Percentiles rank a stretch among this genome's conserved stretches.
Conservation (phyloP, 2,888 invertebrate genomes). For the Apodemia duryi region DNA sequence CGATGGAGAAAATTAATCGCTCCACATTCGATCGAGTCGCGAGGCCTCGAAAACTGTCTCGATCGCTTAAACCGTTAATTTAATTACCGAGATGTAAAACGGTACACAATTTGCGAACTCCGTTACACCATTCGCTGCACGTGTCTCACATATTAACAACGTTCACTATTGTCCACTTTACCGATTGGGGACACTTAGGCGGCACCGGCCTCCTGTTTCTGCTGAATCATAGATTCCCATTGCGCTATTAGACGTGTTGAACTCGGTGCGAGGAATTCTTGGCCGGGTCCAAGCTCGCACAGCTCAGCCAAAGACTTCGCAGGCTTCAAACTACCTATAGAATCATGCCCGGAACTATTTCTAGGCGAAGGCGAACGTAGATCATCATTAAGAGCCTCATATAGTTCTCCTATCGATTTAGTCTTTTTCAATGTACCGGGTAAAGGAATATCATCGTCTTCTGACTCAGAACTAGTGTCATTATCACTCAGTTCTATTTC, state of each 20-base stretch:
- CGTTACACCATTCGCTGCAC: slow-evolving; percentile 29
- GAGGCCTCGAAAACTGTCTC: slow-evolving; percentile 48
- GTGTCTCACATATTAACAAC: slow-evolving; percentile 16
- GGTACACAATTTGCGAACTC: slow-evolving; percentile 26
- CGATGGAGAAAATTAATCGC: slow-evolving; percentile 70
- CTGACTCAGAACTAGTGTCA: slow-evolving; percentile 77
- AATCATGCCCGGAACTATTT: slow-evolving; percentile 66
- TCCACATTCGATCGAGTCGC: slow-evolving; percentile 51
- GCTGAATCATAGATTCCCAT: slow-evolving; percentile 89
- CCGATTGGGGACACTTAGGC: slow-evolving; percentile 46
- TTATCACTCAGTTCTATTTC: slow-evolving; percentile 82
- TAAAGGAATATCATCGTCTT: slow-evolving; percentile 79
- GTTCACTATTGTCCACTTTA: slow-evolving; percentile 23
- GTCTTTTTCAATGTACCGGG: slow-evolving; percentile 82
- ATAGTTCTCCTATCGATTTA: slow-evolving; percentile 83
- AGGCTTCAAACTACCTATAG: slow-evolving; percentile 78
- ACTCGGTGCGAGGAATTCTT: slow-evolving; percentile 82
- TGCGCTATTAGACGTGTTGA: slow-evolving; percentile 86
- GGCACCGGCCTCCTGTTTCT: slow-evolving; percentile 78
- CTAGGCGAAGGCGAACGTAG: slow-evolving; percentile 67
- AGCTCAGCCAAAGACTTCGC: slow-evolving; percentile 84
- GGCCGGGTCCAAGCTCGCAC: slow-evolving; percentile 82
- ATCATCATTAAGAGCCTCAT: slow-evolving; percentile 77
- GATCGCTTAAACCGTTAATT: slow-evolving; percentile 29
- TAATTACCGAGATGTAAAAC: slow-evolving; percentile 25